These are phyloP conservation scores for Entosphenus tridentatus DNA, from an alignment of 2,113 vertebrate genomes.

Conservation along the genomic window DNA sequence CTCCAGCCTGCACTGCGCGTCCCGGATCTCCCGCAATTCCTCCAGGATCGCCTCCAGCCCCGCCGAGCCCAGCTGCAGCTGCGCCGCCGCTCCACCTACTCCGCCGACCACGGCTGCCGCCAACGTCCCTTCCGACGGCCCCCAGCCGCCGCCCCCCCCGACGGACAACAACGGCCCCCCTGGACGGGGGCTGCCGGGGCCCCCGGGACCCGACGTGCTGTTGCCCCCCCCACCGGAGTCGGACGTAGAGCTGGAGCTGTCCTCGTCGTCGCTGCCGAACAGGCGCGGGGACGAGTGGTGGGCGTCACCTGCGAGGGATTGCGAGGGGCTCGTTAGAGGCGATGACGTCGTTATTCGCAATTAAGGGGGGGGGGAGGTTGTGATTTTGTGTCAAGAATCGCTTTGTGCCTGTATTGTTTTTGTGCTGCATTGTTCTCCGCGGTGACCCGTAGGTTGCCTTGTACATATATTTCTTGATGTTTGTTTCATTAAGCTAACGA, in stretches of 20 bases:
- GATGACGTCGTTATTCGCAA: too few species aligned
- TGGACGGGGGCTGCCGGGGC: too few species aligned
- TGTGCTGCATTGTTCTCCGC: too few species aligned
- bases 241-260: constrained; percentile 57
- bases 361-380: too few species aligned
- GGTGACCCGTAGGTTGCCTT: too few species aligned
- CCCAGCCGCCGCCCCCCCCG: too few species aligned
- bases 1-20: constrained; percentile 67
- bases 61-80: constrained; percentile 43
- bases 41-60: constrained; percentile 51
- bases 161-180: too few species aligned
- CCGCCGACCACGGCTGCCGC: constrained; percentile 20
- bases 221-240: constrained; percentile 50
- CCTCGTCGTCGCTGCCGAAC: constrained; percentile 84
- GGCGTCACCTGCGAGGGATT: constrained; percentile 69
- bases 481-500: too few species aligned
- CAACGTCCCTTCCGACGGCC: too few species aligned
- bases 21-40: constrained; percentile 76
- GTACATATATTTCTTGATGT: too few species aligned
- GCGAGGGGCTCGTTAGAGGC: constrained; percentile 34
- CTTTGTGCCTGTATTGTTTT: too few species aligned
- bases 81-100: constrained; percentile 28
- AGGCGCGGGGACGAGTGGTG: constrained; percentile 86
- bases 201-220: constrained; percentile 25
- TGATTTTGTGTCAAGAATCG: too few species aligned